These are phyloP conservation scores for Megalonaias nervosa DNA, from an alignment of 1,140 invertebrate species.

Conservation along the genomic window DNA sequence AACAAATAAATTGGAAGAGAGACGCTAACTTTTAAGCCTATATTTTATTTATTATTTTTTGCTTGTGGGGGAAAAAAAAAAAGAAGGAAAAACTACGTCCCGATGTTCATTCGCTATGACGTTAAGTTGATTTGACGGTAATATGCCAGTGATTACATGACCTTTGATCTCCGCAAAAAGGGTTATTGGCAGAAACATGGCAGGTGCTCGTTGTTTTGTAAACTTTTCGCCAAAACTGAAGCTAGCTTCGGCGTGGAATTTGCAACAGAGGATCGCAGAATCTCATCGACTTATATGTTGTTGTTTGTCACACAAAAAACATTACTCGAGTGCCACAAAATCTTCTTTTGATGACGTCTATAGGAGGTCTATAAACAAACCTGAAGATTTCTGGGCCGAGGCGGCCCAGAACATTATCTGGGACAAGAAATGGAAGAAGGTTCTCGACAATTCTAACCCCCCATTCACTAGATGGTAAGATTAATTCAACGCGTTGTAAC, in stretches of 20 bases:
- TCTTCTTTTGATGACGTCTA: conserved; percentile 79
- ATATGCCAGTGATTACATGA: too few species aligned
- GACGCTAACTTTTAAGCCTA: too few species aligned
- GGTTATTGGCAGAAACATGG: too few species aligned
- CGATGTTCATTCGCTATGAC: too few species aligned
- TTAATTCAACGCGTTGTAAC: background rate
- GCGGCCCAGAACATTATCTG: conserved; percentile 82
- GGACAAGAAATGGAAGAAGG: conserved; percentile 85
- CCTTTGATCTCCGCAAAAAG: too few species aligned
- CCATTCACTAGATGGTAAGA: conserved; percentile 91
- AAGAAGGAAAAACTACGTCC: too few species aligned
- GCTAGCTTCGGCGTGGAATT: conserved; percentile 2
- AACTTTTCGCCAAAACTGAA: background rate
- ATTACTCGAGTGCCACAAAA: background rate
- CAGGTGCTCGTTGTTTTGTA: too few species aligned
- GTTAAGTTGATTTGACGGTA: too few species aligned
- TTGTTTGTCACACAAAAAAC: conserved; percentile 27
- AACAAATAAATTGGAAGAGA: too few species aligned
- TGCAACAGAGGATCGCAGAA: conserved; percentile 15
- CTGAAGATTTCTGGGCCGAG: conserved; percentile 90
- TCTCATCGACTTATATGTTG: conserved; percentile 18
- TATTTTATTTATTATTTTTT: too few species aligned
- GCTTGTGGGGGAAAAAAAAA: too few species aligned
- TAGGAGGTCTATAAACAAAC: conserved; percentile 80
- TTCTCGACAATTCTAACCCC: conserved; percentile 86